Conservation (phyloP, 2,888 invertebrate species). For the Megaustenia siamemsis region DNA sequence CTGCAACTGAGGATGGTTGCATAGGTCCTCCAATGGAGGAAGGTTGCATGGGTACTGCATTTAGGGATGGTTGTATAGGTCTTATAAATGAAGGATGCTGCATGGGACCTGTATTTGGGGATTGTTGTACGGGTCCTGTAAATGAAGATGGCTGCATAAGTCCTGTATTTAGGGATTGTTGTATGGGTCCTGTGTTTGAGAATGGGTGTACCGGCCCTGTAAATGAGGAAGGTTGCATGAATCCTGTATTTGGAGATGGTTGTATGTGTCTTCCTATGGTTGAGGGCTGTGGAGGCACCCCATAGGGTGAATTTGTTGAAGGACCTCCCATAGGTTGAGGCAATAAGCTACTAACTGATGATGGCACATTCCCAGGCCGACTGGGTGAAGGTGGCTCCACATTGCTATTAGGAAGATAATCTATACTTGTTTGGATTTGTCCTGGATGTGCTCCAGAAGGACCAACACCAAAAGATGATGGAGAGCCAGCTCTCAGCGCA, state of each 20-base stretch:
- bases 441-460: slow-evolving; percentile 41
- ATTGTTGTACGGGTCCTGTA: neutral
- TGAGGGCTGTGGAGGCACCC: slow-evolving; percentile 42
- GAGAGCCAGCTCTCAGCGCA: slow-evolving; percentile 32
- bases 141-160: neutral
- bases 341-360: neutral
- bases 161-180: neutral
- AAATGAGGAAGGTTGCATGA: slow-evolving; percentile 31
- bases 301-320: neutral
- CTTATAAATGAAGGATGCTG: slow-evolving; percentile 1
- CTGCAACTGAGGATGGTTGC: neutral
- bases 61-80: neutral
- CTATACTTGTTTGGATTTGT: slow-evolving; percentile 32
- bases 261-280: slow-evolving; percentile 44
- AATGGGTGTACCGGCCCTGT: neutral
- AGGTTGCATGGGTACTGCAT: neutral
- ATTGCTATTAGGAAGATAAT: slow-evolving; percentile 34
- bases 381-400: slow-evolving; percentile 55
- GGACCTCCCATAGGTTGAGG: neutral
- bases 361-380: slow-evolving; percentile 15
- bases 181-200: slow-evolving; percentile 10
- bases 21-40: neutral
- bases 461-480: slow-evolving; percentile 53
- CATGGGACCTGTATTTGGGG: neutral
- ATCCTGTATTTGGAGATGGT: slow-evolving; percentile 37